Evolutionary conservation across 2,797 vertebrate genomes (phyloP), one percentile per base, ranked within the genome.

Genomic region (Acanthopagrus latus): DNA sequence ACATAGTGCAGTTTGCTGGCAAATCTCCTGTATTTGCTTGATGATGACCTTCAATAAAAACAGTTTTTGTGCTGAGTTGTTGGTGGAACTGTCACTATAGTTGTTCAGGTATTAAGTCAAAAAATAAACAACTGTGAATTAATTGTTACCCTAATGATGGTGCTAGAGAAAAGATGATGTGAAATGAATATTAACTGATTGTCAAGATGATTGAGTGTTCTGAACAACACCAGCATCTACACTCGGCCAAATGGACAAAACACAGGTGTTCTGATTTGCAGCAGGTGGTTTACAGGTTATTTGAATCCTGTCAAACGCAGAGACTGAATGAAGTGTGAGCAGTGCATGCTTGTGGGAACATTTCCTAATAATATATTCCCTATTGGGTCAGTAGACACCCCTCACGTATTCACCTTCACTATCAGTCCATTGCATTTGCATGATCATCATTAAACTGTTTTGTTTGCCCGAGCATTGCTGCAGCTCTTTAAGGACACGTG

Each of bases 251-350:
- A 14, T 16, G 2, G 16, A 20, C 21, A 7, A 63, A 47, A 47
- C 54, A 44, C 64, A 60, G 64, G 20, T 60, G 73, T 8, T 29
- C 47, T 46, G 9, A 68, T 76, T 68, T 76, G 56, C 46, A 66
- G 29, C 47, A 33, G 46, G 23, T 38, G 14, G 20, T 62, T 46
- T 9, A 13, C 48, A 21, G 7, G 13, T 27, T 20, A 76, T 76
- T 68, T 68, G 56, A 68, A 54, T 60, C 38, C 38, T 29, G 64
- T 76, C 48, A 46, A 54, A 54, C 20, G 47, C 11, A 3, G 1
- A 27, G 13, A 29, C 59, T 9, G 4, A 17, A 21, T 38, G 41
- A 55, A 8, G 48, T 2, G 25, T 6, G 10, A 27, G 13, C 33
- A 2, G 10, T n/a, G 13, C 33, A 2, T 33, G 7, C 29, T 12